Evolutionary conservation across 2,797 vertebrate species (phyloP).

Genomic region (Alosa sapidissima): DNA sequence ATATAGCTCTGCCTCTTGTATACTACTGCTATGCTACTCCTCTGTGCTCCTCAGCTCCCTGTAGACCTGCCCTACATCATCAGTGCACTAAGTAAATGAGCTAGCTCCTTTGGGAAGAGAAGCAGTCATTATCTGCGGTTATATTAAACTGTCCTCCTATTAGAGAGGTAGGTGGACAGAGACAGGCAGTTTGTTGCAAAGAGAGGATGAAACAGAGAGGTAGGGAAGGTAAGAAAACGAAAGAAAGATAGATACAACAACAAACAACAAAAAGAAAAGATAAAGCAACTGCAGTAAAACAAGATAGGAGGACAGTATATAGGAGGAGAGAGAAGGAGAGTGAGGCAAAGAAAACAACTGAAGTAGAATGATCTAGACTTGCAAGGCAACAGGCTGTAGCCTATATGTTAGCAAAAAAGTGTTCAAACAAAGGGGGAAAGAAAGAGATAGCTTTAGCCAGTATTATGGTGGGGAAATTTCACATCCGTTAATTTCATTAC

Average conservation of each 20-base stretch:
- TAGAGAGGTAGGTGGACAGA: neutral
- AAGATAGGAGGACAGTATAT: too few relatives aligned
- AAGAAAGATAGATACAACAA: too few relatives aligned
- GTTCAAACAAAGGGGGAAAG: too few relatives aligned
- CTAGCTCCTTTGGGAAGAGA: slow-evolving; percentile 59
- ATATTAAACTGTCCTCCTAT: slow-evolving; percentile 62
- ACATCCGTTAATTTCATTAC: too few relatives aligned
- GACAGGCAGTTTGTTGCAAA: neutral
- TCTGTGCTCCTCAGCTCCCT: slow-evolving; percentile 48
- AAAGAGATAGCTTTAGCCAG: too few relatives aligned
- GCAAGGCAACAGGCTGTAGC: neutral
- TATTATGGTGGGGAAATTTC: too few relatives aligned
- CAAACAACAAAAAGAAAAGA: neutral
- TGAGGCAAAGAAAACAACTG: neutral
- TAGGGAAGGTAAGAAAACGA: neutral
- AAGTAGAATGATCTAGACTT: neutral
- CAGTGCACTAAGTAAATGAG: slow-evolving; percentile 62
- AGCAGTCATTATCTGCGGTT: slow-evolving; percentile 65
- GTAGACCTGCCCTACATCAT: slow-evolving; percentile 72
- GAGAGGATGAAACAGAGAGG: neutral
- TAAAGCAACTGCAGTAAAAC: neutral
- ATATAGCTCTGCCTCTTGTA: neutral
- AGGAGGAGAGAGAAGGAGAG: neutral
- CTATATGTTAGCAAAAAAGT: neutral
- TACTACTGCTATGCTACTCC: neutral